Conservation (phyloP, 2,888 invertebrate species). For the Nycteola revayana region DNA sequence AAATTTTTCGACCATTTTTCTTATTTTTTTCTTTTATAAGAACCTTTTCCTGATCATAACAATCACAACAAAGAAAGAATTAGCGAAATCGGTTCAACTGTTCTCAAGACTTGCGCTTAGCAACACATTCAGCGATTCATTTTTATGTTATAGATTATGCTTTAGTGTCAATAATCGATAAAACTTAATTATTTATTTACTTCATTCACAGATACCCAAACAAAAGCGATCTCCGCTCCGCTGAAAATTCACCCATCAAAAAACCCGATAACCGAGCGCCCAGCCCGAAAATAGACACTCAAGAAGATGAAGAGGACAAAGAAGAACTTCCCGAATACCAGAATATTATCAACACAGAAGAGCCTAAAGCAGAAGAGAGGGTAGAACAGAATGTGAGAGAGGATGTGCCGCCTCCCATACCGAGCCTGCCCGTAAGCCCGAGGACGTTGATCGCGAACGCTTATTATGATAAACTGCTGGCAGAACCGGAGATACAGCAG, state of each 20-base stretch:
- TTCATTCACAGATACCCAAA: slow-evolving; percentile 58
- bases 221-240: slow-evolving; percentile 60
- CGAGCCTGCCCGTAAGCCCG: slow-evolving; percentile 74
- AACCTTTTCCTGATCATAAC: too few relatives aligned
- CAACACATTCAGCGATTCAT: too few relatives aligned
- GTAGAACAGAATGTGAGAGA: slow-evolving; percentile 24
- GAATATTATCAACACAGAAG: slow-evolving; percentile 43
- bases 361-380: slow-evolving; percentile 46
- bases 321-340: slow-evolving; percentile 67
- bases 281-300: slow-evolving; percentile 8
- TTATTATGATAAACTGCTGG: slow-evolving; percentile 88
- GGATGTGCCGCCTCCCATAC: slow-evolving; percentile 71
- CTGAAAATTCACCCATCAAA: slow-evolving; percentile 63
- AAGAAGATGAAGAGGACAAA: slow-evolving; percentile 21
- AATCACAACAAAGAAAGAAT: too few relatives aligned
- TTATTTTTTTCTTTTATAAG: too few relatives aligned
- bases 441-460: slow-evolving; percentile 85
- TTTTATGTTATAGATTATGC: too few relatives aligned
- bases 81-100: too few relatives aligned
- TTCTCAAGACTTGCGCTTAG: too few relatives aligned
- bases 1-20: too few relatives aligned
- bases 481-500: slow-evolving; percentile 90
- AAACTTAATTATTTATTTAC: too few relatives aligned
- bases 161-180: too few relatives aligned
- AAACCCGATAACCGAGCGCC: slow-evolving; percentile 35